phyloP scores from a whole-genome alignment of 1,140 invertebrate genomes.

The Mizuhopecten yessoensis region DNA sequence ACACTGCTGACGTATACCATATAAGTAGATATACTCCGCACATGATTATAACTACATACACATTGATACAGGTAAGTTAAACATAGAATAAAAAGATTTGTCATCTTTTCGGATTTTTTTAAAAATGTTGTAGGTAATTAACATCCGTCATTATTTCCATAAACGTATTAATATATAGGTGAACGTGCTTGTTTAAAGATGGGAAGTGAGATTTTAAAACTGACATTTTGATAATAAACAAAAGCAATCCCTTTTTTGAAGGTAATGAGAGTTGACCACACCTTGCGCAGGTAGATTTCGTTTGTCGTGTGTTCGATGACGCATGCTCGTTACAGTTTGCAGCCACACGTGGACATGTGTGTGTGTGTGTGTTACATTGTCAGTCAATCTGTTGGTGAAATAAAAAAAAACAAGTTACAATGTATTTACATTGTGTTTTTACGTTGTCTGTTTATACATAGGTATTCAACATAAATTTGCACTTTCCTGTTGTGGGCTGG shows the following conservation, averaged over 20 bases:
- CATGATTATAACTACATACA: background rate
- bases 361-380: background rate
- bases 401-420: background rate
- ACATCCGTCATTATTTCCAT: too few species aligned
- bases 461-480: background rate
- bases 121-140: too few species aligned
- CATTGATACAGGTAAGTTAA: slow-evolving; percentile 13
- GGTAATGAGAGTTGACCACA: background rate
- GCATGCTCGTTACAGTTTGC: background rate
- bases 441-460: background rate
- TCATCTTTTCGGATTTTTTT: too few species aligned
- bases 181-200: too few species aligned
- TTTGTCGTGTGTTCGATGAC: background rate
- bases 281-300: background rate
- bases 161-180: too few species aligned
- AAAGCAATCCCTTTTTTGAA: background rate
- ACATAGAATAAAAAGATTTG: background rate
- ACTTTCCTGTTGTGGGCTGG: background rate
- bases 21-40: too few species aligned
- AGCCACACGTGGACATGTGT: background rate
- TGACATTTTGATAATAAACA: too few species aligned
- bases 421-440: background rate
- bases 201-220: too few species aligned
- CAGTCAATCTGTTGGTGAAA: background rate
- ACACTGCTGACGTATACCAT: background rate